Evolutionary conservation across 2,797 vertebrate species (phyloP), one percentile per base, ranked within the genome.

Genomic region (Cyprinella venusta): DNA sequence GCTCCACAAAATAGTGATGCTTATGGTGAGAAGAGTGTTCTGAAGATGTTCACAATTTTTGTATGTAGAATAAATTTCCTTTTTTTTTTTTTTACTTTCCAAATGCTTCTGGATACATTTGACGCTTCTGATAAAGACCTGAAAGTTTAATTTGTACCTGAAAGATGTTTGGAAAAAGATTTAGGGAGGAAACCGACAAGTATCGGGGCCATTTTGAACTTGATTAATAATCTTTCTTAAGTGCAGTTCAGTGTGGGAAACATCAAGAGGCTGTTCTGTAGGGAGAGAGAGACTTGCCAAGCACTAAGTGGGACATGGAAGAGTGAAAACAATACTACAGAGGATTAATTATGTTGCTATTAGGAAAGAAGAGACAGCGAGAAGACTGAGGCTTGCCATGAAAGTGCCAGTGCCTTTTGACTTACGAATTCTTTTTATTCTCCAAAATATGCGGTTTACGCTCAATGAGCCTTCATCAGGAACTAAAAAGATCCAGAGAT

Each of bases 311-410:
- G 91, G 89, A 90, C 92, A 92, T 89, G 70, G 88, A 93, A 91
- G 89, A 94, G 90, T 89, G 92, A 94, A 95, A 92, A 94, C 93
- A 95, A 94, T 94, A 94, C 94, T 93, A 92, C 91, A 92, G 94
- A 95, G 94, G 94, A 94, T 94, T 95, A 94, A 95, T 94, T 95
- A 95, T 93, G 93, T 91, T 92, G 91, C 92, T 93, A 93, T 95
- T 94, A 94, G 90, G 93, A 94, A 92, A 91, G 89, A 86, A 88
- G 88, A 85, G 92, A 89, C 84, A 88, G 85, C 19, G 61, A 30
- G 26, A 92, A 89, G 93, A 92, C 92, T 90, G 92, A 93, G 90
- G 91, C 91, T 90, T 92, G 92, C 91, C 91, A 93, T 93, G 90
- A 86, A 84, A 84, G 90, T 93, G 92, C 92, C 93, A 90, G 86